Evolutionary conservation across 1,140 invertebrate species (phyloP), one percentile per base, ranked within the genome.

Genomic region (Gonatopus flavifemur): DNA sequence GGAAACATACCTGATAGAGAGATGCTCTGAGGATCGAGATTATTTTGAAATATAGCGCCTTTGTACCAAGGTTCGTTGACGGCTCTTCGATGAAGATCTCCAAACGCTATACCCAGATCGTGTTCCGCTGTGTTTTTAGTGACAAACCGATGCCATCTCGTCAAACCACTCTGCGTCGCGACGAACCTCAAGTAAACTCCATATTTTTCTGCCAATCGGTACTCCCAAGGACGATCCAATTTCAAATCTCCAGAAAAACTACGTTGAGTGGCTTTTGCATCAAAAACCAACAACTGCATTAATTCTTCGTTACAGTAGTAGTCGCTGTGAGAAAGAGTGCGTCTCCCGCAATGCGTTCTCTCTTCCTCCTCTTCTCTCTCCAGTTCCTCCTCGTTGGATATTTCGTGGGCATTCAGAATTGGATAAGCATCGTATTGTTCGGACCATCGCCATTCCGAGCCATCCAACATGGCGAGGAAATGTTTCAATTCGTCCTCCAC

Each of bases 11-110:
- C 73, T 28, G 72, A 69, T 18, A 78, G 36, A 22, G 59, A 76
- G 8, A 76, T 55, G 40, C 73, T 78, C 19, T 90, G 84, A 2
- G 84, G 79, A 55, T 91, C 87, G 21, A 88, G 79, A 62, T 86
- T 81, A 71, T 92, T 88, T 60, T 92, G 90, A 30, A 96, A 82
- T 3, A 96, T 90, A 2, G 94, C 93, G 37, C 90, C 86, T 68
- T 90, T 89, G 67, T 97, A 98, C 89, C 93, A 97, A 0, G 89
- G 85, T 69, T 96, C 93, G 67, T 96, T 90, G 15, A 94, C 90
- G 1, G 93, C 87, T 42, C 83, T 83, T 12, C 83, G 85, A 69
- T 94, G 85, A 18, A 83, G 74, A 57, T 91, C 86, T 16, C 90
- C 89, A 68, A 94, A 94, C 49, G 88, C 85, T 9, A 85, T 88